Evolutionary conservation across 2,113 vertebrate genomes (phyloP).

Genomic region (Atrichornis clamosus): DNA sequence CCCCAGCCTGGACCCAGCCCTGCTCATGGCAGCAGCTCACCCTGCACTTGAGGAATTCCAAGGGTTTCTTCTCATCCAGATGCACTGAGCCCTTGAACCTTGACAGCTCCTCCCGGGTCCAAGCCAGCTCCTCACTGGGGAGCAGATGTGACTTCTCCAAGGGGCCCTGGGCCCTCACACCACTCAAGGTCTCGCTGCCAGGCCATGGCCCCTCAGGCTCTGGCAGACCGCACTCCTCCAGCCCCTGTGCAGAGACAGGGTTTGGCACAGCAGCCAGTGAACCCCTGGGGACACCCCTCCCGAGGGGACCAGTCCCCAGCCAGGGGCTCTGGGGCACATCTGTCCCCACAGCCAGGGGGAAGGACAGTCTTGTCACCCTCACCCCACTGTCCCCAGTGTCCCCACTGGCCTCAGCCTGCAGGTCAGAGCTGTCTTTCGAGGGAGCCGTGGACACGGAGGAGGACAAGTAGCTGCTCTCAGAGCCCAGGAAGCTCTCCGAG

Average conservation of each 20-base stretch:
- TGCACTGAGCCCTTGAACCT: neutral
- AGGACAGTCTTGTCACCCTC: neutral
- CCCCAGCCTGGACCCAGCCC: neutral
- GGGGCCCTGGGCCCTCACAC: fast-evolving
- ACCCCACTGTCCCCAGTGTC: neutral
- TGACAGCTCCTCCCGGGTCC: neutral
- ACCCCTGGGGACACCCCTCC: no score
- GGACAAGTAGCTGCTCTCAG: neutral
- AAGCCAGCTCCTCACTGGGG: neutral
- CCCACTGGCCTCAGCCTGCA: neutral
- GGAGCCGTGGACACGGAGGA: neutral
- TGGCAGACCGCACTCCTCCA: neutral
- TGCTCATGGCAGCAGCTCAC: neutral
- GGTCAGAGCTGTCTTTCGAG: neutral
- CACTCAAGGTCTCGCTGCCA: fast-evolving
- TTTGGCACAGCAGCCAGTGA: neutral
- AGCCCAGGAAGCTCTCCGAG: conserved; percentile 63
- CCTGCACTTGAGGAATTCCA: neutral
- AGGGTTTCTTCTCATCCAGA: neutral
- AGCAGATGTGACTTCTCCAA: neutral
- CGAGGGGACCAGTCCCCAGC: fast-evolving
- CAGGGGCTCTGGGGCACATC: no score
- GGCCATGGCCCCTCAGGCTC: neutral
- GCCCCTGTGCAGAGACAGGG: neutral
- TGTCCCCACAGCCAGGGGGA: neutral